A percentile compares a stretch with the other conserved stretches of the same genome.
These are phyloP conservation scores for Enteromius afrohamiltoni DNA, from an alignment of 2,797 vertebrate species.

Conservation along the genomic window DNA sequence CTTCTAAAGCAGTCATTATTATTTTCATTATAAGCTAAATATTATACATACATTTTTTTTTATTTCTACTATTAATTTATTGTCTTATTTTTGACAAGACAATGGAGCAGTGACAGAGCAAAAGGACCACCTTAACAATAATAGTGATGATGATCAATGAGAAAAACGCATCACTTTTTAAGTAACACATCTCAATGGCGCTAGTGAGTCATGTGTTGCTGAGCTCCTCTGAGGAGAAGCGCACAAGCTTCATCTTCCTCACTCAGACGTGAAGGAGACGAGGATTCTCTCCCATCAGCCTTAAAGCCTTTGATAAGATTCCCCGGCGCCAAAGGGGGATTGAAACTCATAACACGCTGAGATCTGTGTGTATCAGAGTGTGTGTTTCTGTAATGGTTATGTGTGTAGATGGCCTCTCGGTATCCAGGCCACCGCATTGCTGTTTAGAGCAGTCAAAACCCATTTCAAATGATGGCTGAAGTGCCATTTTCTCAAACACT, in stretches of 20 bases:
- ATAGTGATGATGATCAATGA: too few species aligned
- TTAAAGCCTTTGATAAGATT: constrained; percentile 63
- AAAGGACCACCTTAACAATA: background rate
- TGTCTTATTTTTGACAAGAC: background rate
- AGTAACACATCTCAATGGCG: background rate
- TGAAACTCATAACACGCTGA: constrained; percentile 60
- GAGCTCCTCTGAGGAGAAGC: constrained; percentile 44
- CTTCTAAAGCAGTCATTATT: background rate
- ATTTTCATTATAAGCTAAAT: too few species aligned
- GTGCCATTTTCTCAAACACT: constrained; percentile 59
- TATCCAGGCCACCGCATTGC: constrained; percentile 44
- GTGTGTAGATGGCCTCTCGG: constrained; percentile 42
- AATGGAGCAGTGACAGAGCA: background rate
- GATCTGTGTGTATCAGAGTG: constrained; percentile 42
- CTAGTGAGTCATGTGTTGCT: constrained; percentile 12
- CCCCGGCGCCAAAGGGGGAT: constrained; percentile 60
- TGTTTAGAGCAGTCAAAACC: constrained; percentile 60
- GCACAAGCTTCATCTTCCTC: constrained; percentile 55
- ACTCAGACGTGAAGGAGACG: constrained; percentile 50
- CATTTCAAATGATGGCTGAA: constrained; percentile 56
- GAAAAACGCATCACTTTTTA: constrained; percentile 6
- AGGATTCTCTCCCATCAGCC: constrained; percentile 66
- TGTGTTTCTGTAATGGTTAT: constrained; percentile 42
- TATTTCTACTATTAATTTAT: background rate
- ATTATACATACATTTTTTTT: background rate